Conservation (phyloP, 1,140 invertebrate species). For the Magallana angulata region DNA sequence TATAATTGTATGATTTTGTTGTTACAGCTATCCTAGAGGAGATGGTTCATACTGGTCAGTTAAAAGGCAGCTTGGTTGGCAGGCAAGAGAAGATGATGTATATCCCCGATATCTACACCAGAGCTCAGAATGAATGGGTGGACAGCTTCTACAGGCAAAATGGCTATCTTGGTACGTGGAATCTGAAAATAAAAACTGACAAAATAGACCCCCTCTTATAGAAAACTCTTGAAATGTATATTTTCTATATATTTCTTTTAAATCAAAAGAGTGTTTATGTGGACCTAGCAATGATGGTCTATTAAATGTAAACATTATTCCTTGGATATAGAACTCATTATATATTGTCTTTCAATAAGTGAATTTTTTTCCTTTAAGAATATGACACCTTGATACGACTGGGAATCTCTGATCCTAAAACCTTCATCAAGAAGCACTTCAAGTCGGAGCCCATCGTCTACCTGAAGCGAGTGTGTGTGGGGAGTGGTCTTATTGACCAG, state of each 20-base stretch:
- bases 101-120: constrained; percentile 93
- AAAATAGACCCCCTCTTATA: too few relatives aligned
- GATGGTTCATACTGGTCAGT: constrained; percentile 84
- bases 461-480: constrained; percentile 89
- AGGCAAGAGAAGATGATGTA: constrained; percentile 88
- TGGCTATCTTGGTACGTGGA: constrained; percentile 88
- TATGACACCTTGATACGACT: constrained; percentile 93
- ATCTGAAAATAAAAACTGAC: not conserved
- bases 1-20: not conserved
- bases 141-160: constrained; percentile 95
- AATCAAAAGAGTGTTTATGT: too few relatives aligned
- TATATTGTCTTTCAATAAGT: not conserved
- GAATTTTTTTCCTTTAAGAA: constrained; percentile 81
- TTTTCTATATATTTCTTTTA: too few relatives aligned
- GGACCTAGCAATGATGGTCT: too few relatives aligned
- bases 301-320: too few relatives aligned
- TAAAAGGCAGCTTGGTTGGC: constrained; percentile 89
- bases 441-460: constrained; percentile 86
- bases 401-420: constrained; percentile 91
- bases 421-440: constrained; percentile 90
- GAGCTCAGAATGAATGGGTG: constrained; percentile 93
- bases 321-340: too few relatives aligned
- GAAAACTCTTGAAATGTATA: too few relatives aligned
- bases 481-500: constrained; percentile 87
- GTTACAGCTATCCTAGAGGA: constrained; percentile 84